Percentiles rank a stretch among this genome's conserved stretches.
These are phyloP conservation scores for Plagodis dolabraria DNA, from an alignment of 2,888 invertebrate genomes.

Conservation along the genomic window DNA sequence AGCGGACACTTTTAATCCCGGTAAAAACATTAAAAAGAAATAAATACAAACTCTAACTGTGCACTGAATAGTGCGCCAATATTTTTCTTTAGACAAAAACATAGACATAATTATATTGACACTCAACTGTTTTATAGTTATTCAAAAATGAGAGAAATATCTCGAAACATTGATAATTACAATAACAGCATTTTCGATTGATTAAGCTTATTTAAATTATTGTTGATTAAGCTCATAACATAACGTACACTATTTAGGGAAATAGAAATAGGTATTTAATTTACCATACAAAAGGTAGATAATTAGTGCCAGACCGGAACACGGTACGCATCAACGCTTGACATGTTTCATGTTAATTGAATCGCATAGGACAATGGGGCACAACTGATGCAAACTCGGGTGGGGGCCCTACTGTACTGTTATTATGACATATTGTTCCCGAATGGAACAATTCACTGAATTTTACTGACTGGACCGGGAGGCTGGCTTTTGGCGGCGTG, in stretches of 20 bases:
- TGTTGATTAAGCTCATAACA: too few relatives aligned
- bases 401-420: constrained; percentile 53
- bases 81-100: too few relatives aligned
- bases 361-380: constrained; percentile 69
- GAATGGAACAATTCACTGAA: constrained; percentile 61
- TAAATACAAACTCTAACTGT: too few relatives aligned
- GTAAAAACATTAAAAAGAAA: too few relatives aligned
- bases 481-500: constrained; percentile 1
- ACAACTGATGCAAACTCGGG: constrained; percentile 57
- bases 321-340: constrained; percentile 70
- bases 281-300: constrained; percentile 60
- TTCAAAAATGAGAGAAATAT: too few relatives aligned
- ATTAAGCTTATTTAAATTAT: too few relatives aligned
- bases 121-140: too few relatives aligned
- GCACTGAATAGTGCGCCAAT: too few relatives aligned
- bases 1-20: too few relatives aligned
- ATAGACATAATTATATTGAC: too few relatives aligned
- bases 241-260: background rate
- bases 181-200: too few relatives aligned
- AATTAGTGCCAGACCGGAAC: constrained; percentile 69
- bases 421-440: constrained; percentile 78
- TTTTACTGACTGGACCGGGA: constrained; percentile 49
- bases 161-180: too few relatives aligned
- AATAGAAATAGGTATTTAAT: constrained; percentile 27
- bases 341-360: constrained; percentile 80